Evolutionary conservation across 1,140 invertebrate genomes (phyloP).

Genomic region (Hylaeus volcanicus): DNA sequence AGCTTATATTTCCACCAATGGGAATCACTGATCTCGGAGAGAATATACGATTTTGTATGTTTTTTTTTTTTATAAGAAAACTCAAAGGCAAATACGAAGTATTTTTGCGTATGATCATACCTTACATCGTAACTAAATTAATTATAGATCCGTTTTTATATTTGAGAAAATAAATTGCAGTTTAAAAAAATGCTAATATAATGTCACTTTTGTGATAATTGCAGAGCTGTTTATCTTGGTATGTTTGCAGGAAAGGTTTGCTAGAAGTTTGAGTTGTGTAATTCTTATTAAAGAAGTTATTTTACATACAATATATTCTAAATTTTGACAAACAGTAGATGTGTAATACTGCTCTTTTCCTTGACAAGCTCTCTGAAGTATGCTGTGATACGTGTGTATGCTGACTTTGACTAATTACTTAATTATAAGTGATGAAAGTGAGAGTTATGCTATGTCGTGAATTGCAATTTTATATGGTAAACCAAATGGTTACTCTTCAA

Average conservation of each 20-base stretch:
- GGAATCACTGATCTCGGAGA: conserved; percentile 21
- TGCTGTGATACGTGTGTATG: conserved; percentile 58
- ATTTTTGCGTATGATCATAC: conserved; percentile 10
- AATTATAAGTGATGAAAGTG: conserved; percentile 42
- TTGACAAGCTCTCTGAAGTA: conserved; percentile 31
- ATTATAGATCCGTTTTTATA: background rate
- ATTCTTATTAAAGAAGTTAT: background rate
- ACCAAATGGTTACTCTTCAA: conserved; percentile 7
- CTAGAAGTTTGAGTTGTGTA: background rate
- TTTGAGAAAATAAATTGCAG: conserved; percentile 3
- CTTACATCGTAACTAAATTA: background rate
- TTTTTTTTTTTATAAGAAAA: conserved; percentile 3
- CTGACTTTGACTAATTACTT: conserved; percentile 41
- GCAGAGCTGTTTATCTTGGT: background rate
- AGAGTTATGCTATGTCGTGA: conserved; percentile 24
- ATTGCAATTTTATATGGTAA: conserved; percentile 20
- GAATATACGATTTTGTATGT: background rate
- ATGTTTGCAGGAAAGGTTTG: background rate
- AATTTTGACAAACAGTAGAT: conserved; percentile 5
- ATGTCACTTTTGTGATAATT: background rate
- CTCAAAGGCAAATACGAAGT: background rate
- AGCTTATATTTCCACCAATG: conserved; percentile 4
- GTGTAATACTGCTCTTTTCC: conserved; percentile 17
- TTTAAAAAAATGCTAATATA: background rate
- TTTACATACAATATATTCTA: background rate